These are phyloP conservation scores for Notarius quadriscutis DNA, from an alignment of 2,113 vertebrate species.

Conservation along the genomic window DNA sequence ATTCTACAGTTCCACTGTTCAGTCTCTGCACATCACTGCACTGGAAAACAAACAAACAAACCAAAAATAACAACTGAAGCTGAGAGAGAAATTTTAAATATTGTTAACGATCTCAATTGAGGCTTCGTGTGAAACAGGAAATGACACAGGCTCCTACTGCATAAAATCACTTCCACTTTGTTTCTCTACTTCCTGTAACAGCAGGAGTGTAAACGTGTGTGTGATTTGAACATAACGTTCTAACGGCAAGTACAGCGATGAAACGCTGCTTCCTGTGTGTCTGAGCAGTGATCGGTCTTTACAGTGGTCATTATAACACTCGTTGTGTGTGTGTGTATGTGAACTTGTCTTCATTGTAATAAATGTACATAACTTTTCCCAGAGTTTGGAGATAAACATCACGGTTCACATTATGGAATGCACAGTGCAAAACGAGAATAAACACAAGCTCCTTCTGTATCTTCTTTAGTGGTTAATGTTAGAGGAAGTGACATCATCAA, in stretches of 20 bases:
- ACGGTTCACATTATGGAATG: constrained; percentile 62
- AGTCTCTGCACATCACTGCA: neutral
- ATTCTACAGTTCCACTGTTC: neutral
- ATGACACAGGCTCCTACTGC: neutral
- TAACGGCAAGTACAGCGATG: neutral
- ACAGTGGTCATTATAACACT: neutral
- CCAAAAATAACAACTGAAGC: neutral
- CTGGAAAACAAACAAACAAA: neutral
- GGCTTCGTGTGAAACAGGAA: neutral
- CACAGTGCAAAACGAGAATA: constrained; percentile 57
- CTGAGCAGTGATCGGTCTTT: neutral
- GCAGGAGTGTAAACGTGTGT: neutral
- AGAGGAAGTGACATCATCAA: constrained; percentile 50
- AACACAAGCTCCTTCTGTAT: constrained; percentile 13
- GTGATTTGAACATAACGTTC: neutral
- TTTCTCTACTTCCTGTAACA: neutral
- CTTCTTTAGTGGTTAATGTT: constrained; percentile 59
- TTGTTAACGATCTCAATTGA: neutral
- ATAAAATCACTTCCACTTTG: neutral
- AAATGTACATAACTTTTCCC: constrained; percentile 20
- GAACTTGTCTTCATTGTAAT: constrained; percentile 10
- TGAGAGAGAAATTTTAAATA: neutral
- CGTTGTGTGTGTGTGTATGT: constrained; percentile 11
- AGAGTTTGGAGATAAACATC: constrained; percentile 50
- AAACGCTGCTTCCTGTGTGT: neutral